phyloP scores from a whole-genome alignment of 2,888 invertebrate species.

The Drosophila gaucha region DNA sequence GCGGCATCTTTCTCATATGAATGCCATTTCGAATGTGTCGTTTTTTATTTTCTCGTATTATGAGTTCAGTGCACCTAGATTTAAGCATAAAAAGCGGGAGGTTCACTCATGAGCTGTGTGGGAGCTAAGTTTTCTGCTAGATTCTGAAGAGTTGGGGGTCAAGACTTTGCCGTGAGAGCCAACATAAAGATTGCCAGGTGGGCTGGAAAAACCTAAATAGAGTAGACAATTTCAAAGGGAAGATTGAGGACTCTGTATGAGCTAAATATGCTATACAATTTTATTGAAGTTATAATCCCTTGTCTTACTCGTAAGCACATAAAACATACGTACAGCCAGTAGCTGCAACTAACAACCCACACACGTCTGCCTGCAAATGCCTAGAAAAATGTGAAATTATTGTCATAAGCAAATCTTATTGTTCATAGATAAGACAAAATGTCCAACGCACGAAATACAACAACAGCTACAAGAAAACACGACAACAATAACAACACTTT shows the following conservation, averaged over 20 bases:
- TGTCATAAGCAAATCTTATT: conserved; percentile 65
- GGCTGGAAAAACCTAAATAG: neutral
- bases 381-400: conserved; percentile 42
- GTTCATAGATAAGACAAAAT: conserved; percentile 60
- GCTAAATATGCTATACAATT: neutral
- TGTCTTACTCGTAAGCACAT: too few relatives aligned
- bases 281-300: neutral
- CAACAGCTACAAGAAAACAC: conserved; percentile 13
- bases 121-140: conserved; percentile 24
- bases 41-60: conserved; percentile 36
- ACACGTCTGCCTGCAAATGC: conserved; percentile 7
- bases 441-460: conserved; percentile 57
- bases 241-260: neutral
- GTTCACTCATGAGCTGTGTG: conserved; percentile 34
- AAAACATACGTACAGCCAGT: neutral
- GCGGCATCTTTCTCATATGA: conserved; percentile 61
- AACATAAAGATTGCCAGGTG: conserved; percentile 31
- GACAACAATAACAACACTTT: conserved; percentile 24
- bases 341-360: conserved; percentile 12
- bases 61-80: conserved; percentile 69
- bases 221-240: neutral
- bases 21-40: conserved; percentile 62
- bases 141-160: conserved; percentile 34
- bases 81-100: conserved; percentile 26
- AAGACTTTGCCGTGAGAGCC: conserved; percentile 35